phyloP scores from a whole-genome alignment of 2,888 invertebrate species.

The Stomorhina lunata region DNA sequence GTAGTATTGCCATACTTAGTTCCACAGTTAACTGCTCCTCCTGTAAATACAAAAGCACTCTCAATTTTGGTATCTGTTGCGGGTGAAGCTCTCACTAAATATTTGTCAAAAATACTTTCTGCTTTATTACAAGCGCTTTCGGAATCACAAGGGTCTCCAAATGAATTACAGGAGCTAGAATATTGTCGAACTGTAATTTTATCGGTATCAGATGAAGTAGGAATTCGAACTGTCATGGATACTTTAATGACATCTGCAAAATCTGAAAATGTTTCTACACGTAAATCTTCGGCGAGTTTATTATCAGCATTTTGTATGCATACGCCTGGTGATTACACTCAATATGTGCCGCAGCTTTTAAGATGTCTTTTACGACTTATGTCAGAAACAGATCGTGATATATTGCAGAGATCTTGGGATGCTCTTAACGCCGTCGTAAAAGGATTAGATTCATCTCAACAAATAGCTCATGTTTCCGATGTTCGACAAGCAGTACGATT shows the following conservation, averaged over 20 bases:
- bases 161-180: constrained; percentile 88
- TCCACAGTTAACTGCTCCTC: constrained; percentile 93
- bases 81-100: constrained; percentile 94
- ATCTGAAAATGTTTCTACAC: constrained; percentile 83
- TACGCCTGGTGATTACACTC: constrained; percentile 91
- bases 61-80: constrained; percentile 97
- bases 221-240: constrained; percentile 92
- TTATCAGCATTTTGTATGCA: constrained; percentile 94
- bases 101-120: constrained; percentile 94
- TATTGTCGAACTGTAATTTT: constrained; percentile 96
- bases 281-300: constrained; percentile 92
- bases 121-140: constrained; percentile 90
- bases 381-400: constrained; percentile 89
- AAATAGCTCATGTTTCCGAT: constrained; percentile 92
- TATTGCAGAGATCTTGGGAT: constrained; percentile 93
- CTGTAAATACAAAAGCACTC: constrained; percentile 95
- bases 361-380: constrained; percentile 93
- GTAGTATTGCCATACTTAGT: constrained; percentile 98
- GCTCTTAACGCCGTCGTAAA: constrained; percentile 94
- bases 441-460: constrained; percentile 90
- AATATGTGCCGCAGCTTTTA: constrained; percentile 93
- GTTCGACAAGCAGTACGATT: constrained; percentile 95
- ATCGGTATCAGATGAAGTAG: constrained; percentile 93
- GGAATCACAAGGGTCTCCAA: constrained; percentile 84
- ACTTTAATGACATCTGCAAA: constrained; percentile 89